Evolutionary conservation across 2,113 vertebrate species (phyloP).

Genomic region (Corythaeola cristata): DNA sequence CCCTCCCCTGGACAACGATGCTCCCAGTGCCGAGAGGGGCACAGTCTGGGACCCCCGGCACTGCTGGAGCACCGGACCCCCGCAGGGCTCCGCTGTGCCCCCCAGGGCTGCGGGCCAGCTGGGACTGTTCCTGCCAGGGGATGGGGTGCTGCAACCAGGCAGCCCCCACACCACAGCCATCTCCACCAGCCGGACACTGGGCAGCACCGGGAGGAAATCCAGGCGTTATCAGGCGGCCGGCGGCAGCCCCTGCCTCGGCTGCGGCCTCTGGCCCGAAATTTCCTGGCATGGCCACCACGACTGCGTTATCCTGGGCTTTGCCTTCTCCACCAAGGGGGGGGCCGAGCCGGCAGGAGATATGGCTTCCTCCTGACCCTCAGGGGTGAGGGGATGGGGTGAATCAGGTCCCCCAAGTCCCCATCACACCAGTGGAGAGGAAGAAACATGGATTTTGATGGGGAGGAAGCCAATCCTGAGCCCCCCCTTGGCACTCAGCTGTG

Average conservation of each 20-base stretch:
- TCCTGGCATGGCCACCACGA: constrained; percentile 16
- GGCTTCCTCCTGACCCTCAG: not conserved
- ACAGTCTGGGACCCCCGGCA: not conserved
- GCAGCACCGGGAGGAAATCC: not conserved
- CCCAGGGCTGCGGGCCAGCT: not conserved
- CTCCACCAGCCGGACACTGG: not conserved
- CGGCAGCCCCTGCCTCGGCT: not conserved
- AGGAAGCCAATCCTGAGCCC: not conserved
- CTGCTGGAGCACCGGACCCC: not conserved
- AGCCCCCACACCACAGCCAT: not conserved
- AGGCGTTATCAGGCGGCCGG: not conserved
- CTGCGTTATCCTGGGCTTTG: not conserved
- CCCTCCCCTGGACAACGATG: not conserved
- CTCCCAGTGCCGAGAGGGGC: not conserved
- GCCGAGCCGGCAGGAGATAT: not conserved
- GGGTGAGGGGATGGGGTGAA: not conserved
- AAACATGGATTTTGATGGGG: not conserved
- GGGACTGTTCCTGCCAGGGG: not conserved
- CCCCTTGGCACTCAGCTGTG: accelerated
- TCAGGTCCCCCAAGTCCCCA: not conserved
- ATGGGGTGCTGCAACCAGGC: not conserved
- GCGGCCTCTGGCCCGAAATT: not conserved
- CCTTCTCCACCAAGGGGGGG: not conserved
- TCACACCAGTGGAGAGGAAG: not conserved
- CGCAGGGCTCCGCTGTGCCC: not conserved